Conservation (phyloP, 2,797 vertebrate genomes). For the Argyrosomus regius region DNA sequence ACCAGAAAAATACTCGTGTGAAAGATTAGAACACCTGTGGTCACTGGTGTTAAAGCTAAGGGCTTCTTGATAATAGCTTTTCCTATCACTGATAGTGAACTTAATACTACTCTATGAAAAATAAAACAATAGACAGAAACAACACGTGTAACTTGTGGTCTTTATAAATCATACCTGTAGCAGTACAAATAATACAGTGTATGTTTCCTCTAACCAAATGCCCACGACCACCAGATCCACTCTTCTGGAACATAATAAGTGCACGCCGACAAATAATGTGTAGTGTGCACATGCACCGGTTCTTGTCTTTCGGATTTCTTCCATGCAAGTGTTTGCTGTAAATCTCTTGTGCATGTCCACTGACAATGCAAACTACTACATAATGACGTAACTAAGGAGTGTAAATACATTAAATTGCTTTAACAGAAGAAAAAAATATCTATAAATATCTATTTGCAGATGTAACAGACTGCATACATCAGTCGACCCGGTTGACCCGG, state of each 20-base stretch:
- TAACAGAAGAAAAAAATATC: not conserved
- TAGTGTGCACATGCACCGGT: not conserved
- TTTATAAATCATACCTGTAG: too few species aligned
- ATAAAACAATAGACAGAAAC: too few species aligned
- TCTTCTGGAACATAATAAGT: not conserved
- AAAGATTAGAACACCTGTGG: too few species aligned
- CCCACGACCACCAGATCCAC: not conserved
- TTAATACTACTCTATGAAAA: too few species aligned
- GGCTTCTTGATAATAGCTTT: not conserved
- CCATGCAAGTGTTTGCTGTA: not conserved
- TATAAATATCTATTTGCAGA: not conserved
- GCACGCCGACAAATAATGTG: not conserved
- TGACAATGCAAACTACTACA: not conserved
- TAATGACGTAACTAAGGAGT: too few species aligned
- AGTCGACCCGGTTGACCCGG: constrained; percentile 10
- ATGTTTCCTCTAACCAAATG: not conserved
- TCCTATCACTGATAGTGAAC: too few species aligned
- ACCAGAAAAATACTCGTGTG: too few species aligned
- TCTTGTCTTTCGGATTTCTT: not conserved
- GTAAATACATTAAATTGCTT: not conserved
- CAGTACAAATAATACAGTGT: too few species aligned
- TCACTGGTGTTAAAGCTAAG: not conserved
- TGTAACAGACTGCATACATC: not conserved
- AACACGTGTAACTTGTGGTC: too few species aligned
- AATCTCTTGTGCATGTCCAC: not conserved